A percentile compares a stretch with the other conserved stretches of the same genome.
These are phyloP conservation scores for Exaiptasia diaphana DNA, from an alignment of 64 coral and sea anemone species.

Conservation along the genomic window DNA sequence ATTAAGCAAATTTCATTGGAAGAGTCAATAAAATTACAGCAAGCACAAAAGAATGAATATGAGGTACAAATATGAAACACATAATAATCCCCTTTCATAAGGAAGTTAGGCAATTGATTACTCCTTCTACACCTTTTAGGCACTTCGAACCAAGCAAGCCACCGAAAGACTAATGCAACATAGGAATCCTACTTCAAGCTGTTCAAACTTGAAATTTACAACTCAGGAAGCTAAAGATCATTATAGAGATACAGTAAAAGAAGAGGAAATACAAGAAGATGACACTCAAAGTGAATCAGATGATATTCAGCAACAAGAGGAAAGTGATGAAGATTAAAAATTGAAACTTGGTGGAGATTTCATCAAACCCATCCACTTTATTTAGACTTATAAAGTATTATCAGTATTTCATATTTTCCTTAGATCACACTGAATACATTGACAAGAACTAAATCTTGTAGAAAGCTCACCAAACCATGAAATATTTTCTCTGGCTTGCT, in stretches of 20 bases:
- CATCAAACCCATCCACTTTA: not conserved
- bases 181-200: not conserved
- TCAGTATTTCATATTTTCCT: not conserved
- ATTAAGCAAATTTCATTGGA: constrained; percentile 39
- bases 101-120: not conserved
- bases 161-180: constrained; percentile 20
- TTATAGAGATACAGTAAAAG: not conserved
- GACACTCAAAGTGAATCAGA: not conserved
- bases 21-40: constrained; percentile 38
- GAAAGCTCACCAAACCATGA: too few species aligned
- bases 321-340: constrained; percentile 1
- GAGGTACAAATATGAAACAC: constrained; percentile 17
- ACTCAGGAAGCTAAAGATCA: not conserved
- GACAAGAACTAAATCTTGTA: too few species aligned
- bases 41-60: constrained; percentile 33
- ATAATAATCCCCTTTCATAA: not conserved
- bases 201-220: constrained; percentile 7
- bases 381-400: not conserved
- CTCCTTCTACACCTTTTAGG: not conserved
- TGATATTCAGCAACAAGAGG: constrained; percentile 26
- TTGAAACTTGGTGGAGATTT: not conserved
- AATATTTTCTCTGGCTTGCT: too few species aligned
- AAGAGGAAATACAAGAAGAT: not conserved
- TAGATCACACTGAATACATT: not conserved
- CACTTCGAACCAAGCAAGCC: constrained; percentile 29